Evolutionary conservation across 2,888 invertebrate genomes (phyloP), one percentile per base, ranked within the genome.

Genomic region (Andrena bucephala): DNA sequence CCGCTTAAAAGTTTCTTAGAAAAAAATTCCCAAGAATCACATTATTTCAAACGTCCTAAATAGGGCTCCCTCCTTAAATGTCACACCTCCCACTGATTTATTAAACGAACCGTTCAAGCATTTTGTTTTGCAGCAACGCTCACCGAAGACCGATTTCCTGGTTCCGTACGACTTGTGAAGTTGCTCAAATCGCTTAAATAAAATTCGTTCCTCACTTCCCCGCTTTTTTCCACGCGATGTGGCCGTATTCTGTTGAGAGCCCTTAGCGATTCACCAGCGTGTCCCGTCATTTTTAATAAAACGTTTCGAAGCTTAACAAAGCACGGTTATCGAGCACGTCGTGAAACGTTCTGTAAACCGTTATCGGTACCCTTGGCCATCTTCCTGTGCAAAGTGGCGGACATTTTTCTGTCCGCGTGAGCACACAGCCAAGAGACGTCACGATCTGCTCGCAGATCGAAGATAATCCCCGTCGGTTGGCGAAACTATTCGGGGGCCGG

Each of bases 401-500:
- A 16, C 33, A 50, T 52, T 52, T 33, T n/a, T n/a, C n/a, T 57
- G 52, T 24, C 13, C 42, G 42, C 13, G 24, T 36, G 57, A 62
- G 67, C 65, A 54, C 52, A 27, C 42, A 13, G 68, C 36, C 42
- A 33, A n/a, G 27, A 20, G 10, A 16, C 42, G 48, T 54, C 10
- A 42, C 59, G 10, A 67, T 60, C 60, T 3, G 42, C 54, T 33
- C 31, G 48, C 70, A 54, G 79, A 83, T 69, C 81, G 71, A 76
- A 73, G 77, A 71, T 88, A 85, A 88, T 83, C 80, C 76, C 20
- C 50, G 42, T n/a, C 67, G 76, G 66, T 31, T 42, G 65, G 77
- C 81, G 63, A 86, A 82, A 83, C 85, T 77, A 75, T 86, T 81
- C 73, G 71, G 31, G 50, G 42, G 59, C 76, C 59, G 50, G 77